Percentiles rank a stretch among this genome's conserved stretches.
phyloP scores from a whole-genome alignment of 2,113 vertebrate genomes.

The Megaceryle maxima region DNA sequence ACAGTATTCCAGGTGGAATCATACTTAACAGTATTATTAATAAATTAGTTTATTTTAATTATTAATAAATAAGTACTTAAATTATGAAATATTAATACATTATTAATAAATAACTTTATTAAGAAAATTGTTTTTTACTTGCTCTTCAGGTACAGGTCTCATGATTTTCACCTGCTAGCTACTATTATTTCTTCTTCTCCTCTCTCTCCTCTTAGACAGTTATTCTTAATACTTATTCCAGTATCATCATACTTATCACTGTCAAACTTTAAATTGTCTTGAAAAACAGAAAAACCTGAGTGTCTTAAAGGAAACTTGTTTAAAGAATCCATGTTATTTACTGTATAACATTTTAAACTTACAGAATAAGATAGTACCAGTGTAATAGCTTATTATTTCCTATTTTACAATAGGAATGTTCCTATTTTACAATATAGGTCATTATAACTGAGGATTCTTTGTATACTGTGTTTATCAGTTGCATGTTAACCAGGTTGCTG shows the following conservation, averaged over 20 bases:
- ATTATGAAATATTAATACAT: too few relatives aligned
- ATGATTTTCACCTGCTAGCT: neutral
- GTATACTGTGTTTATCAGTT: neutral
- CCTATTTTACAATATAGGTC: neutral
- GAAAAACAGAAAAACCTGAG: neutral
- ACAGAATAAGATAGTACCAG: neutral
- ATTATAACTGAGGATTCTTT: neutral
- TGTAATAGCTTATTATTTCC: neutral
- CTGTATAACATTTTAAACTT: neutral
- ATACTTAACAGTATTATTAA: too few relatives aligned
- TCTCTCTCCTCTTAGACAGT: neutral
- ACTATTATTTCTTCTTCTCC: neutral
- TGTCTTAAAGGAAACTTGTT: neutral
- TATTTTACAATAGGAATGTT: neutral
- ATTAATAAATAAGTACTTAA: too few relatives aligned
- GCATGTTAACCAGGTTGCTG: neutral
- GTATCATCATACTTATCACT: neutral
- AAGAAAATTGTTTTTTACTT: neutral
- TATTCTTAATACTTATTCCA: neutral
- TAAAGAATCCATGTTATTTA: neutral
- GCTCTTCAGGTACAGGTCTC: neutral
- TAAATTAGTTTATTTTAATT: too few relatives aligned
- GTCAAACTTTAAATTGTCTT: neutral
- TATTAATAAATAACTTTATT: too few relatives aligned
- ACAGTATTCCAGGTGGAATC: too few relatives aligned